Conservation (phyloP, 1,140 invertebrate genomes). For the Stratiolaelaps scimitus region DNA sequence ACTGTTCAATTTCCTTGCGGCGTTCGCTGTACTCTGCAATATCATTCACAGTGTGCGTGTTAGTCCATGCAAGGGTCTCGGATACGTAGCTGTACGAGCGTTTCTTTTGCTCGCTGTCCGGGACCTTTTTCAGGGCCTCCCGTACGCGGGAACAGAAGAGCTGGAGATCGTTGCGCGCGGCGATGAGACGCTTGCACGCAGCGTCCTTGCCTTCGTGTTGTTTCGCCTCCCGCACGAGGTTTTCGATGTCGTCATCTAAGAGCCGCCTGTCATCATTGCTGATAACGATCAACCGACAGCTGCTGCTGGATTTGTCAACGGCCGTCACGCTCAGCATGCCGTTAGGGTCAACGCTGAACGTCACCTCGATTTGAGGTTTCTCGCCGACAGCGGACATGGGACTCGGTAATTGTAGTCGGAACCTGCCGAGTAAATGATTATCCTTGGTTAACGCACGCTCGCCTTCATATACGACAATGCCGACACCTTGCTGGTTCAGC, state of each 20-base stretch:
- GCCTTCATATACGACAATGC: constrained; percentile 49
- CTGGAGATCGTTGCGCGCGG: constrained; percentile 39
- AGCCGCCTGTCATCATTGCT: constrained; percentile 46
- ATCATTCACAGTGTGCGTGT: too few species aligned
- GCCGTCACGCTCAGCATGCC: constrained; percentile 44
- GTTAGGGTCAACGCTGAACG: constrained; percentile 49
- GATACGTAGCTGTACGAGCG: too few species aligned
- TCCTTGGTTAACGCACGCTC: constrained; percentile 42
- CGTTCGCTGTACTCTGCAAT: too few species aligned
- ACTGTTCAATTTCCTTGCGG: too few species aligned
- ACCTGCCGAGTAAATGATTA: constrained; percentile 47
- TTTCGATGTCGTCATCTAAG: constrained; percentile 49
- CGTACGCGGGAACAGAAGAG: constrained; percentile 18
- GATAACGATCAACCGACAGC: constrained; percentile 45
- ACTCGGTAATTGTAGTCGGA: constrained; percentile 48
- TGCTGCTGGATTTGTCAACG: constrained; percentile 46
- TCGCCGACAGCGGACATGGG: constrained; percentile 45
- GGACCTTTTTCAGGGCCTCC: too few species aligned
- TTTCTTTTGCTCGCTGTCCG: too few species aligned
- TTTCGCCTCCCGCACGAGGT: constrained; percentile 46
- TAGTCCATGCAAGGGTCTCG: too few species aligned
- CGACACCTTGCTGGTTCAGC: constrained; percentile 61
- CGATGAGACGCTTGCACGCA: constrained; percentile 49
- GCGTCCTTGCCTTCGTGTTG: constrained; percentile 41
- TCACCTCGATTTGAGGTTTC: constrained; percentile 48